Percentiles rank a stretch among this genome's conserved stretches.
Evolutionary conservation across 2,797 vertebrate species (phyloP).

Genomic region (Mastacembelus armatus): DNA sequence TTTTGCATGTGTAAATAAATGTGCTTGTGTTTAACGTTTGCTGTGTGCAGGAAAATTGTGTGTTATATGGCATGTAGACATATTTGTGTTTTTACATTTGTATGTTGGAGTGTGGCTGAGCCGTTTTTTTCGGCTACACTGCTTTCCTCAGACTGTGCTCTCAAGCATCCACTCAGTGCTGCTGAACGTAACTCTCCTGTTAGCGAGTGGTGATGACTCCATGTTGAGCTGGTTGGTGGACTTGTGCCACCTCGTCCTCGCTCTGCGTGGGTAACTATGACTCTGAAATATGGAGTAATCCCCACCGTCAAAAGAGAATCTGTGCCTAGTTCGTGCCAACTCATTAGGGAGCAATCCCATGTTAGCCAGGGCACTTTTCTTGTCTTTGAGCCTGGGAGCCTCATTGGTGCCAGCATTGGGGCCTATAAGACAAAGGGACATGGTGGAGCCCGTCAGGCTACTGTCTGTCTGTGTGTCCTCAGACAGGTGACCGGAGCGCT

Average conservation of each 20-base stretch:
- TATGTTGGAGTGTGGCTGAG: constrained; percentile 48
- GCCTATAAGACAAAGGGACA: constrained; percentile 92
- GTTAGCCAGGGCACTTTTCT: constrained; percentile 77
- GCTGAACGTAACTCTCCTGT: constrained; percentile 91
- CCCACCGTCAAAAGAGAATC: constrained; percentile 90
- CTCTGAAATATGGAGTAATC: constrained; percentile 96
- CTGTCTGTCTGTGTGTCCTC: constrained; percentile 88
- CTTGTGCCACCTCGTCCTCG: constrained; percentile 92
- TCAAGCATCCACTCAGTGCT: constrained; percentile 99
- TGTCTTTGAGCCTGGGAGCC: constrained; percentile 81
- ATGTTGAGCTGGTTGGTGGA: constrained; percentile 92
- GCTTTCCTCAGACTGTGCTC: constrained; percentile 90
- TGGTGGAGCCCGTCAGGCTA: constrained; percentile 87
- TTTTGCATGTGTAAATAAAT: constrained; percentile 64
- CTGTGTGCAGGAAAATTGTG: constrained; percentile 57
- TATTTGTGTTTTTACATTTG: constrained; percentile 67
- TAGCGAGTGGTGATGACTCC: constrained; percentile 85
- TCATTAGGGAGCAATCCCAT: constrained; percentile 83
- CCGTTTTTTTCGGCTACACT: constrained; percentile 34
- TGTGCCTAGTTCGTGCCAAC: constrained; percentile 90
- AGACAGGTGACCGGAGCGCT: constrained; percentile 78
- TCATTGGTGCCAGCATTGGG: constrained; percentile 79
- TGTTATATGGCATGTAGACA: constrained; percentile 66
- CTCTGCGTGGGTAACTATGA: constrained; percentile 95
- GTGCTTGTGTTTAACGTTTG: constrained; percentile 64